Conservation (phyloP, 2,888 invertebrate species). For the Metallyticus violacea region DNA sequence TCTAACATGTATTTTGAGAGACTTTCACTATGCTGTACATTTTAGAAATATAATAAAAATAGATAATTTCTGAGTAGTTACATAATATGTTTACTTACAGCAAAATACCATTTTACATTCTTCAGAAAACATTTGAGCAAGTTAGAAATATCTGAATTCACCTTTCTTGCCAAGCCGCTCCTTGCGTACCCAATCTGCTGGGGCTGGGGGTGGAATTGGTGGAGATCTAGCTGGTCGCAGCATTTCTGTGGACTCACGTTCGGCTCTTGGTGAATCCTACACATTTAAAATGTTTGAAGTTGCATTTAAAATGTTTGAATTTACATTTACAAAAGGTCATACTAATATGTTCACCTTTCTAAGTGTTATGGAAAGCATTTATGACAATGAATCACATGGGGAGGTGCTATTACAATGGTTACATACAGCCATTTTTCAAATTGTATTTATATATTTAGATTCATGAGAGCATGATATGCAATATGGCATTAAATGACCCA, state of each 20-base stretch:
- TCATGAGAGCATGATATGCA: no score
- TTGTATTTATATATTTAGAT: no score
- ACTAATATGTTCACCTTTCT: no score
- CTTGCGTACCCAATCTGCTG: constrained; percentile 81
- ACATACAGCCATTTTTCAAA: no score
- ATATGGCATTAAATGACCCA: no score
- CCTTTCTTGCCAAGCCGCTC: constrained; percentile 91
- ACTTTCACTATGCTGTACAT: background rate
- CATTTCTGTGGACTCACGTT: constrained; percentile 9
- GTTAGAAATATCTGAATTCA: constrained; percentile 89
- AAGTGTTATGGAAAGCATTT: no score
- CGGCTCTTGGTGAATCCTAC: constrained; percentile 28
- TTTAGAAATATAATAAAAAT: no score
- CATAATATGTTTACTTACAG: background rate
- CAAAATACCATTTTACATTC: background rate
- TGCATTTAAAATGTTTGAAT: no score
- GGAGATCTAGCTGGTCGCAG: constrained; percentile 44
- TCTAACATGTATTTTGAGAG: no score
- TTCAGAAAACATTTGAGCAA: background rate
- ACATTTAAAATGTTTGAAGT: background rate
- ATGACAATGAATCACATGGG: no score
- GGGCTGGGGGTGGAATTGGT: constrained; percentile 56
- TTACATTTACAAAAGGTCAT: no score
- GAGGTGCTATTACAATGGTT: no score
- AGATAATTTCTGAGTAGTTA: background rate